These are phyloP conservation scores for Sparus aurata DNA, from an alignment of 2,797 vertebrate species.

Conservation along the genomic window DNA sequence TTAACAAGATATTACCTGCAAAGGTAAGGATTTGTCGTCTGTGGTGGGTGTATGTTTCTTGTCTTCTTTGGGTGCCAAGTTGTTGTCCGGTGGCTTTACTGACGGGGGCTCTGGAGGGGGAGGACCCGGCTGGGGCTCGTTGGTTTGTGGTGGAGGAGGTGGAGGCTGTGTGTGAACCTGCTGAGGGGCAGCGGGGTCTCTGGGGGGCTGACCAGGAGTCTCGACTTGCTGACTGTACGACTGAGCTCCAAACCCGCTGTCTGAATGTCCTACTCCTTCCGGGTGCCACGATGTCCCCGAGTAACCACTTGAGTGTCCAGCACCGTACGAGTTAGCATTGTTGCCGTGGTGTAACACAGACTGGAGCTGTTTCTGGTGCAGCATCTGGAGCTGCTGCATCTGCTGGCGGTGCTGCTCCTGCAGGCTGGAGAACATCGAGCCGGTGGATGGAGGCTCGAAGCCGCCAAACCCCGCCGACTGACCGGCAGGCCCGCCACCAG, in stretches of 20 bases:
- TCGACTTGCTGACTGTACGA: constrained; percentile 64
- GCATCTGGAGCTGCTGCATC: constrained; percentile 96
- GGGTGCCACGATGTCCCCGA: constrained; percentile 71
- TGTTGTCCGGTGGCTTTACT: constrained; percentile 56
- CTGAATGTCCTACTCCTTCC: constrained; percentile 64
- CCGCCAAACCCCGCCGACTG: constrained; percentile 64
- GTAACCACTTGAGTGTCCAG: constrained; percentile 52
- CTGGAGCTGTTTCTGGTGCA: constrained; percentile 96
- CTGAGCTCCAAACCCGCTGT: constrained; percentile 62
- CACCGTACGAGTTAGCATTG: constrained; percentile 41
- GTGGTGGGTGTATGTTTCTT: constrained; percentile 24
- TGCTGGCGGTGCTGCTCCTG: constrained; percentile 95
- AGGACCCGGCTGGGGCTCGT: constrained; percentile 67
- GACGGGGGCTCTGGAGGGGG: constrained; percentile 69
- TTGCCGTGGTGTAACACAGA: constrained; percentile 89
- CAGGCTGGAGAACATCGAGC: constrained; percentile 90
- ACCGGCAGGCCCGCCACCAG: constrained; percentile 24
- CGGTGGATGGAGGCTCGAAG: constrained; percentile 71
- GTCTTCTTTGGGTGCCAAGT: constrained; percentile 32
- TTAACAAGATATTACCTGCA: constrained; percentile 78
- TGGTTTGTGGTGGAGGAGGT: constrained; percentile 54
- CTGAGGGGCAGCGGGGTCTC: constrained; percentile 63
- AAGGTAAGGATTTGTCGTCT: constrained; percentile 69
- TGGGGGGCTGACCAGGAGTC: constrained; percentile 19
- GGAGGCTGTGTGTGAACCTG: constrained; percentile 75